Conservation (phyloP, 2,888 invertebrate species). For the Melieria crassipennis region DNA sequence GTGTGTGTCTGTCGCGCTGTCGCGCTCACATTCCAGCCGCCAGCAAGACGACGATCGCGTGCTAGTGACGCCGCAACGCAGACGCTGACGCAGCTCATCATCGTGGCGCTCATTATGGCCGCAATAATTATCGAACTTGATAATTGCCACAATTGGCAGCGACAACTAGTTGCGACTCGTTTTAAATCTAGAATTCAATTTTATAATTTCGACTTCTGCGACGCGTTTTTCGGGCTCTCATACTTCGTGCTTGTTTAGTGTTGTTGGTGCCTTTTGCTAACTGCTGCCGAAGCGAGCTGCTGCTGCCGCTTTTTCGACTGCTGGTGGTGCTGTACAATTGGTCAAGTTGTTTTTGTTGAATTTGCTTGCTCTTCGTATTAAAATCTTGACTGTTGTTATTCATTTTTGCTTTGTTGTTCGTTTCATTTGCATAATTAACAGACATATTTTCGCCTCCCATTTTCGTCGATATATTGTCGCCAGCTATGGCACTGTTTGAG, state of each 20-base stretch:
- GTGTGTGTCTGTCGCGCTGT: not conserved
- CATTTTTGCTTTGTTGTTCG: not conserved
- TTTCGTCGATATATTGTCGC: not conserved
- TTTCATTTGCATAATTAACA: not conserved
- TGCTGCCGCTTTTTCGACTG: too few species aligned
- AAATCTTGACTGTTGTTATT: too few species aligned
- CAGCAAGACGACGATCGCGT: not conserved
- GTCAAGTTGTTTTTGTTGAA: too few species aligned
- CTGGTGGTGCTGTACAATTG: too few species aligned
- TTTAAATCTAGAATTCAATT: constrained; percentile 1
- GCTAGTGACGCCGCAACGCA: not conserved
- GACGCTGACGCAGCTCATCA: not conserved
- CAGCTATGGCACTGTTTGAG: not conserved
- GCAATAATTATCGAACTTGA: not conserved
- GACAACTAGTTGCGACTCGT: not conserved
- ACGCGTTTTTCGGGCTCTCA: not conserved
- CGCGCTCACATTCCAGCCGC: not conserved
- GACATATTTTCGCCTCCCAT: not conserved
- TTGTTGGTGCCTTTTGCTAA: not conserved
- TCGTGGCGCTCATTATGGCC: not conserved
- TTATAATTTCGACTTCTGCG: constrained; percentile 1
- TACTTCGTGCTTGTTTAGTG: not conserved
- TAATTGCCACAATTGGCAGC: not conserved
- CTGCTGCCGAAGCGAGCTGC: not conserved
- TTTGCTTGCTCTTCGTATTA: too few species aligned